These are phyloP conservation scores for Bujurquina vittata DNA, from an alignment of 2,113 vertebrate genomes.

Conservation along the genomic window DNA sequence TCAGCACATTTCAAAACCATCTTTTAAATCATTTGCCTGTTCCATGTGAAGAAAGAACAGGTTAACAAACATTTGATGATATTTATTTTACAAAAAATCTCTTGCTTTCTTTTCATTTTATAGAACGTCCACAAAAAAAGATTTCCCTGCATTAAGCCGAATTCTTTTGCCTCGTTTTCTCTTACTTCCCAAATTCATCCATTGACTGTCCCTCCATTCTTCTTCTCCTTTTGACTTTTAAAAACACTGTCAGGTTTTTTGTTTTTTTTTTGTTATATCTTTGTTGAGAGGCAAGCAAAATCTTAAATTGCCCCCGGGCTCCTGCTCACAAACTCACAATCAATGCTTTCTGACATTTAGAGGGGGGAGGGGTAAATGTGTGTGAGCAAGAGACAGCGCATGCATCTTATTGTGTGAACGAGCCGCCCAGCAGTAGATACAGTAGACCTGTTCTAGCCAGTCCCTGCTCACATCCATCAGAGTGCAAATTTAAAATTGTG, in stretches of 20 bases:
- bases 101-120: not conserved
- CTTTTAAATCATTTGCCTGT: not conserved
- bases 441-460: not conserved
- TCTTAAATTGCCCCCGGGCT: conserved; percentile 55
- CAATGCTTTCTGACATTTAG: conserved; percentile 73
- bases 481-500: not conserved
- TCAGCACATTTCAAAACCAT: not conserved
- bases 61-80: not conserved
- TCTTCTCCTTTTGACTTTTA: conserved; percentile 58
- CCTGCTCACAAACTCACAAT: conserved; percentile 55
- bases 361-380: not conserved
- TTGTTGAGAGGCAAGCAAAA: conserved; percentile 57
- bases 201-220: not conserved
- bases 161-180: not conserved
- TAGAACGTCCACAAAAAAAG: not conserved
- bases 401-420: not conserved
- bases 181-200: not conserved
- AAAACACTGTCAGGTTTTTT: conserved; percentile 56
- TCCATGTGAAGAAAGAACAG: not conserved
- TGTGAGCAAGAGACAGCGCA: not conserved
- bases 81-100: too few relatives aligned
- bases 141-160: not conserved
- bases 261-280: conserved; percentile 10
- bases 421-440: not conserved
- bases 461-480: conserved; percentile 2